These are phyloP conservation scores for Girardinus metallicus DNA, from an alignment of 2,797 vertebrate genomes.

Conservation along the genomic window DNA sequence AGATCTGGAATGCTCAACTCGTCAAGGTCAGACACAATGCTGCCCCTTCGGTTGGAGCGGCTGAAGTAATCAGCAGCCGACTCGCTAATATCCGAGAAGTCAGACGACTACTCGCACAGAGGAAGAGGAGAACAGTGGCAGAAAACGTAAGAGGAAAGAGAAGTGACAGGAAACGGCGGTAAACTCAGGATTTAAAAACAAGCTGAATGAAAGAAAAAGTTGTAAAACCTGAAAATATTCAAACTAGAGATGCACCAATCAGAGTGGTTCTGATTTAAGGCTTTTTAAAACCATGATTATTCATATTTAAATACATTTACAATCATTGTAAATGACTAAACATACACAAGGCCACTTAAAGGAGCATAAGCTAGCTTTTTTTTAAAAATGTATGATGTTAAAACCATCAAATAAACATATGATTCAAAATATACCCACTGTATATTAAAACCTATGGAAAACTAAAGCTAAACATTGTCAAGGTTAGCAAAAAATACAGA, in stretches of 20 bases:
- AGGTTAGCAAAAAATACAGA: no score
- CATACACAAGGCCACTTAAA: not conserved
- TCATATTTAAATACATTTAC: not conserved
- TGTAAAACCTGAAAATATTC: not conserved
- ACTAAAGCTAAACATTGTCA: not conserved
- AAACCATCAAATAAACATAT: not conserved
- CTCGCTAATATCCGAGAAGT: conserved; percentile 90
- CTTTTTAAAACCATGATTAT: not conserved
- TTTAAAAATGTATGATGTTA: not conserved
- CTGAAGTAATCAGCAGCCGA: conserved; percentile 97
- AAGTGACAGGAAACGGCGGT: conserved; percentile 6
- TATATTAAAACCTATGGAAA: not conserved
- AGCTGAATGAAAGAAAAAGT: not conserved
- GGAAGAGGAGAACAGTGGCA: conserved; percentile 21
- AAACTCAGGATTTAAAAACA: conserved; percentile 4
- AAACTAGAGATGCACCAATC: not conserved
- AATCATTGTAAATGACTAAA: not conserved
- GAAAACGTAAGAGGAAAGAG: conserved; percentile 27
- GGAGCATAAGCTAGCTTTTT: not conserved
- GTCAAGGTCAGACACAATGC: conserved; percentile 92
- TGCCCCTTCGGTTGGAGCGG: conserved; percentile 91
- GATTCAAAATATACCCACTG: not conserved
- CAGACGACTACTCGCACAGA: conserved; percentile 81
- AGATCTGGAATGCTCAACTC: conserved; percentile 88
- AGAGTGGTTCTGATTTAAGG: not conserved